Evolutionary conservation across 2,113 vertebrate species (phyloP), one percentile per base, ranked within the genome.

Genomic region (Hirundichthys speculiger): DNA sequence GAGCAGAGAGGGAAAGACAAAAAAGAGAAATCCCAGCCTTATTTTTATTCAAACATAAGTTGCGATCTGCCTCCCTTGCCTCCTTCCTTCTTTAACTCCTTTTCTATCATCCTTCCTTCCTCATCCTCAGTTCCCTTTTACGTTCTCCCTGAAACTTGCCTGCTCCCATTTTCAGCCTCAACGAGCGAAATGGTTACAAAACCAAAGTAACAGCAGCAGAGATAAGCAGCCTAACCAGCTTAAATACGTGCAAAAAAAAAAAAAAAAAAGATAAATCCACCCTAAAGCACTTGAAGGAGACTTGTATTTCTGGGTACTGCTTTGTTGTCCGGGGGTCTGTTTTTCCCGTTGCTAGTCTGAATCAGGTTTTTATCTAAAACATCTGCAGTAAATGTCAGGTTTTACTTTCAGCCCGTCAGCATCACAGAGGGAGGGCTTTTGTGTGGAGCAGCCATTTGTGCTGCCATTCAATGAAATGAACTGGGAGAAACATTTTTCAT

Each of bases 21-120:
- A 79, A 69, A 81, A 41, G 43, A 83, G 72, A 69, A 77, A 86
- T 88, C 82, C 84, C 71, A 68, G 76, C 61, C 80, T 88, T 75
- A 82, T 86, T 80, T 86, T 73, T 85, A 86, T 86, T 86, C 79
- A 83, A 66, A 84, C 71, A 67, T 11, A 6, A 83, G 64, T 63
- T 43, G 1, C 73, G 76, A 72, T 75, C 64, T 60, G 70, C 77
- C 59, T 51, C 64, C 57, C 19, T 53, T 55, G 77, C 48, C 60
- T 64, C 39, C 38, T 67, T 74, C 54, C 51, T 64, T 77, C 79
- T 62, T 69, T 65, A 27, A 3, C 30, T 80, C 81, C n/a, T n/a
- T n/a, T n/a, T n/a, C n/a, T n/a, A n/a, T n/a, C n/a, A n/a, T 83
- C 64, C 60, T 21, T 27, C 18, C 11, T 50, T 46, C 19, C 46